Percentiles rank a stretch among this genome's conserved stretches.
These are phyloP conservation scores for Macaria notata DNA, from an alignment of 2,888 invertebrate species.

Conservation along the genomic window DNA sequence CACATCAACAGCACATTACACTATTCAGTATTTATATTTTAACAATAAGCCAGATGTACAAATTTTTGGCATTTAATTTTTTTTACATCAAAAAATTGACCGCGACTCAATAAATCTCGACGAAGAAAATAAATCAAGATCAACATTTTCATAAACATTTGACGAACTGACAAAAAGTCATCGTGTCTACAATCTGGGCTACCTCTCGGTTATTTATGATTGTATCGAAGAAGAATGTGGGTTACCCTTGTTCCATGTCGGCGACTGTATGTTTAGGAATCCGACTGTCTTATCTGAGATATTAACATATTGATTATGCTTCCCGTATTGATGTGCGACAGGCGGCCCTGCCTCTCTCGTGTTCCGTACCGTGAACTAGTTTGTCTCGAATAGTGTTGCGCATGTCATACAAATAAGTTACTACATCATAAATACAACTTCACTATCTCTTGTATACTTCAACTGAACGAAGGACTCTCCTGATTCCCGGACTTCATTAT, in stretches of 20 bases:
- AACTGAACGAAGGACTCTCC: conserved; percentile 44
- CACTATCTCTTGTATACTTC: conserved; percentile 52
- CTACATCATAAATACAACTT: conserved; percentile 58
- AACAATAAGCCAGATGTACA: too few relatives aligned
- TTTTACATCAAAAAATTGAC: conserved; percentile 17
- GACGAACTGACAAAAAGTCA: conserved; percentile 53
- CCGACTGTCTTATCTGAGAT: conserved; percentile 72
- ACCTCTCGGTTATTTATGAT: conserved; percentile 63
- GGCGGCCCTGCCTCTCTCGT: conserved; percentile 46
- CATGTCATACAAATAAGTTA: conserved; percentile 58
- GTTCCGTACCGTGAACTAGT: conserved; percentile 49
- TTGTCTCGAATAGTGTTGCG: conserved; percentile 53
- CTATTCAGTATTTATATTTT: too few relatives aligned
- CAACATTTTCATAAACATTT: conserved; percentile 27
- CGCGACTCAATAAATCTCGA: conserved; percentile 35
- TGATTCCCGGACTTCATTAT: conserved; percentile 49
- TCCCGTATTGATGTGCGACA: conserved; percentile 70
- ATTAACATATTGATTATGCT: conserved; percentile 79
- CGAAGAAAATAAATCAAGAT: conserved; percentile 42
- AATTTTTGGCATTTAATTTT: too few relatives aligned
- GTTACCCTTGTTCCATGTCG: conserved; percentile 64
- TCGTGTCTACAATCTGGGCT: conserved; percentile 48
- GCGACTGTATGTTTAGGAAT: conserved; percentile 67
- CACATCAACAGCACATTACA: too few relatives aligned
- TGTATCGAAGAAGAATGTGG: conserved; percentile 65